These are phyloP conservation scores for Sitobion miscanthi DNA, from an alignment of 1,140 invertebrate genomes.

Conservation along the genomic window DNA sequence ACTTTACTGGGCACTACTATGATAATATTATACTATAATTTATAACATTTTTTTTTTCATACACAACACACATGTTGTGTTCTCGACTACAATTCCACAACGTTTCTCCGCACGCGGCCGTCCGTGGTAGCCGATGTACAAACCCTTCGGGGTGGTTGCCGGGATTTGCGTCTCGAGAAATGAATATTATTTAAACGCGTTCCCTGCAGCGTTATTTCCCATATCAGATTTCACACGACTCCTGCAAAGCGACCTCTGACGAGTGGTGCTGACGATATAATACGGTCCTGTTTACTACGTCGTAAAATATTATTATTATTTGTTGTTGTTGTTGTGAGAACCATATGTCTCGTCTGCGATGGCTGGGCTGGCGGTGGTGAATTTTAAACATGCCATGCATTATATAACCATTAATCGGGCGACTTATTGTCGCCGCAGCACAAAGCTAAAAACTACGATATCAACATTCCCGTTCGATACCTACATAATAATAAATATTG, in stretches of 20 bases:
- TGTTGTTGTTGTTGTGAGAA: background rate
- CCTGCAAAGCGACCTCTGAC: background rate
- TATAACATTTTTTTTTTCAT: background rate
- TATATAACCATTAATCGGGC: background rate
- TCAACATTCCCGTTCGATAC: background rate
- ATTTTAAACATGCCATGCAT: background rate
- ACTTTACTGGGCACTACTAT: background rate
- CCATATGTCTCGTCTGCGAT: background rate
- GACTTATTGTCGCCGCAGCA: background rate
- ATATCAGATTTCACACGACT: background rate
- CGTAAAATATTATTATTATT: background rate
- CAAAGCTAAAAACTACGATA: background rate
- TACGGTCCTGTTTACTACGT: background rate
- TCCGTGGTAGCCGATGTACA: background rate
- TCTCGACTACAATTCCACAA: background rate
- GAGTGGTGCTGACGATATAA: background rate
- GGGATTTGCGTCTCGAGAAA: conserved; percentile 4
- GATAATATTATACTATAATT: background rate
- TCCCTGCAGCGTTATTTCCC: background rate
- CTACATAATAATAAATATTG: background rate
- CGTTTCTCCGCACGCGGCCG: background rate
- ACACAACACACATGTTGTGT: background rate
- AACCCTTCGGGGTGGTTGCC: background rate
- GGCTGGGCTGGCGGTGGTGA: background rate
- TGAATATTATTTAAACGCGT: background rate